These are phyloP conservation scores for Tachysurus vachellii DNA, from an alignment of 2,113 vertebrate genomes.

Conservation along the genomic window DNA sequence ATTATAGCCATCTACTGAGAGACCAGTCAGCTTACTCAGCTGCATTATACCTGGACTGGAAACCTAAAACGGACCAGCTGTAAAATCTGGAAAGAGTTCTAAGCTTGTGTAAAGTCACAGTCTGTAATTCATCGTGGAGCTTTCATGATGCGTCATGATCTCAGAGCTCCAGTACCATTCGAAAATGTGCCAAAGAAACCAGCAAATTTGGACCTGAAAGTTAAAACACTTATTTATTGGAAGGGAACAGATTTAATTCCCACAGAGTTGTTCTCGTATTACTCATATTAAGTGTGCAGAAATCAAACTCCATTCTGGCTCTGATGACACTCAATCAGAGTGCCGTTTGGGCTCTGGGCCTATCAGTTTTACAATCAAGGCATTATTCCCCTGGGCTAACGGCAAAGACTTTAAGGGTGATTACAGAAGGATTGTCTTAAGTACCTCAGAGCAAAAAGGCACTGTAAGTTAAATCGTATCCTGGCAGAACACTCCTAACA, in stretches of 20 bases:
- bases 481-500: constrained; percentile 51
- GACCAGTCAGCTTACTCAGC: constrained; percentile 53
- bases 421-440: constrained; percentile 54
- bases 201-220: constrained; percentile 35
- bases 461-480: constrained; percentile 50
- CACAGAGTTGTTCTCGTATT: constrained; percentile 48
- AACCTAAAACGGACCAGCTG: constrained; percentile 41
- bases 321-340: constrained; percentile 54
- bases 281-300: constrained; percentile 54
- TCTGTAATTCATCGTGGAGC: constrained; percentile 31
- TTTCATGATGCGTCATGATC: constrained; percentile 42
- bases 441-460: constrained; percentile 45
- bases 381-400: constrained; percentile 56
- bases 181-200: constrained; percentile 32
- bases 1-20: constrained; percentile 37
- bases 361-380: constrained; percentile 59
- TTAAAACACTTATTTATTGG: constrained; percentile 42
- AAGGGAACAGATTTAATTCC: constrained; percentile 36
- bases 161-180: constrained; percentile 38
- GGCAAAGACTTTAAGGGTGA: constrained; percentile 45
- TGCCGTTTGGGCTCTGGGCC: constrained; percentile 54
- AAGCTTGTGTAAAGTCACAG: constrained; percentile 28
- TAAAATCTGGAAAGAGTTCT: constrained; percentile 34
- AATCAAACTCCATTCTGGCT: constrained; percentile 51
- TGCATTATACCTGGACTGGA: neutral